Percentiles rank a stretch among this genome's conserved stretches.
phyloP scores from a whole-genome alignment of 2,113 vertebrate genomes.

The Solea senegalensis region DNA sequence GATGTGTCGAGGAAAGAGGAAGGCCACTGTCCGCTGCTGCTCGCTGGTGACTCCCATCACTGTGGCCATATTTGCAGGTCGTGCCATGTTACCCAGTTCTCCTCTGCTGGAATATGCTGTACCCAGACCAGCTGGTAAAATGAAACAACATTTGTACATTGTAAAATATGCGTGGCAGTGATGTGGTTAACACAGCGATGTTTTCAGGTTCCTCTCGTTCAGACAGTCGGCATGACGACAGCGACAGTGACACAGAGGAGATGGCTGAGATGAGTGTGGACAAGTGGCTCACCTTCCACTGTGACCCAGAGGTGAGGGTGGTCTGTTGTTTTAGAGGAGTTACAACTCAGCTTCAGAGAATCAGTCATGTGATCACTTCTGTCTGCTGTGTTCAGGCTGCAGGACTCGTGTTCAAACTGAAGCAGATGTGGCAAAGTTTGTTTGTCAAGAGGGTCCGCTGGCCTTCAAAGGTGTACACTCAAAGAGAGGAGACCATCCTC shows the following conservation, averaged over 20 bases:
- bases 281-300: conserved; percentile 89
- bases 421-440: conserved; percentile 93
- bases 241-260: conserved; percentile 86
- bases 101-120: conserved; percentile 81
- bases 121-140: conserved; percentile 70
- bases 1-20: conserved; percentile 89
- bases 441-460: conserved; percentile 88
- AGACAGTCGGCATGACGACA: conserved; percentile 80
- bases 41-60: conserved; percentile 88
- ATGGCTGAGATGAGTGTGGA: conserved; percentile 86
- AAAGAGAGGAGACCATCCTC: conserved; percentile 88
- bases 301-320: conserved; percentile 85
- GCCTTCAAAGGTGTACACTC: conserved; percentile 90
- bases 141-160: neutral
- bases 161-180: neutral
- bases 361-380: neutral
- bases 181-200: neutral
- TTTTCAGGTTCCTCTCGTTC: neutral
- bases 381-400: conserved; percentile 79
- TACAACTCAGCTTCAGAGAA: neutral
- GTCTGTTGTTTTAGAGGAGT: neutral
- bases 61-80: conserved; percentile 88
- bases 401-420: conserved; percentile 85
- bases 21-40: conserved; percentile 91
- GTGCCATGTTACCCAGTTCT: conserved; percentile 83